phyloP scores from a whole-genome alignment of 2,888 invertebrate genomes.

The Ctena decussata region DNA sequence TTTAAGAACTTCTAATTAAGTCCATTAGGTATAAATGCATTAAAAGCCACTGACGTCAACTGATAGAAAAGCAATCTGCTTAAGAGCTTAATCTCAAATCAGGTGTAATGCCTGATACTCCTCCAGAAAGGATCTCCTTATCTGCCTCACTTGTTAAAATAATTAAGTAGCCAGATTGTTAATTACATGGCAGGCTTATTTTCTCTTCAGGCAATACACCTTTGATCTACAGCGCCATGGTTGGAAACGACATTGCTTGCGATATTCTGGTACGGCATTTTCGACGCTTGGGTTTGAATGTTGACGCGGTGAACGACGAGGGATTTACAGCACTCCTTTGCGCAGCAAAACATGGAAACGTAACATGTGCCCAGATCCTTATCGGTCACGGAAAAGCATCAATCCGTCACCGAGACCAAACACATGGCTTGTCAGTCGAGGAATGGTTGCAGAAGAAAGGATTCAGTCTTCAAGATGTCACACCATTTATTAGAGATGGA shows the following conservation, averaged over 20 bases:
- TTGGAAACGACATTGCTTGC: conserved; percentile 84
- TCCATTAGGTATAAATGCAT: neutral
- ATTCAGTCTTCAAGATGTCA: conserved; percentile 79
- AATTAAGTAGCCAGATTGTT: neutral
- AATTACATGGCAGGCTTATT: neutral
- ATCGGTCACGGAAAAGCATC: conserved; percentile 83
- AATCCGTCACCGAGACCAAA: conserved; percentile 76
- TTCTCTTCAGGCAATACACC: conserved; percentile 83
- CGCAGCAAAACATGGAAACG: conserved; percentile 82
- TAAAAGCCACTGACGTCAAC: neutral
- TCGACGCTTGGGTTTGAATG: conserved; percentile 83
- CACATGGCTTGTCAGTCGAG: conserved; percentile 77
- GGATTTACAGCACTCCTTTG: conserved; percentile 84
- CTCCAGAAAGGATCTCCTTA: neutral
- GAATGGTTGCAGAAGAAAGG: conserved; percentile 83
- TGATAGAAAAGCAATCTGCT: neutral
- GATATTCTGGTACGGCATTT: conserved; percentile 84
- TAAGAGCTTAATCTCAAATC: neutral
- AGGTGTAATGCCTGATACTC: neutral
- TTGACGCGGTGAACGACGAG: conserved; percentile 83
- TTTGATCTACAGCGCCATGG: conserved; percentile 82
- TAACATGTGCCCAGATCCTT: conserved; percentile 83
- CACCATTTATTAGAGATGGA: conserved; percentile 49
- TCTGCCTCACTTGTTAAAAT: neutral
- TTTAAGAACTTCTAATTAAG: neutral